These are phyloP conservation scores for Agrochola circellaris DNA, from an alignment of 2,888 invertebrate species.

Conservation along the genomic window DNA sequence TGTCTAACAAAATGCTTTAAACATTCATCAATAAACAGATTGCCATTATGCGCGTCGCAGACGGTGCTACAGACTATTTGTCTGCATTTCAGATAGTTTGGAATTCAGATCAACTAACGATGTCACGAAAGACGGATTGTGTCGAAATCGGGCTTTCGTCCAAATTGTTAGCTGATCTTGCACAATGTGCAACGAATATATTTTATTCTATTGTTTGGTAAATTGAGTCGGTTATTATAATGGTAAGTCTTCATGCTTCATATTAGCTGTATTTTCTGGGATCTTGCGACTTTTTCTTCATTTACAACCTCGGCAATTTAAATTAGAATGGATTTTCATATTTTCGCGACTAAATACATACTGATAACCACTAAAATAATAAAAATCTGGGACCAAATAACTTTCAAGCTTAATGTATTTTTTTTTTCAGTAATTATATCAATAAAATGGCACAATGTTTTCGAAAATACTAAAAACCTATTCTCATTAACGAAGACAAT, in stretches of 20 bases:
- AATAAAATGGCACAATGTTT: background rate
- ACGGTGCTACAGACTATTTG: conserved; percentile 26
- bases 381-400: no score
- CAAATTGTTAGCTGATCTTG: conserved; percentile 39
- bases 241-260: background rate
- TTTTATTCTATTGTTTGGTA: conserved; percentile 11
- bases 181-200: conserved; percentile 7
- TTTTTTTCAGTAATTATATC: background rate
- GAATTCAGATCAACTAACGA: conserved; percentile 46
- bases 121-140: conserved; percentile 34
- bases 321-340: background rate
- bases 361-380: no score
- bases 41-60: conserved; percentile 3
- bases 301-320: background rate
- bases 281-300: background rate
- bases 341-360: no score
- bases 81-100: conserved; percentile 40
- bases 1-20: background rate
- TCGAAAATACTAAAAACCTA: background rate
- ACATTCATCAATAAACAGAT: conserved; percentile 12
- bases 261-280: background rate
- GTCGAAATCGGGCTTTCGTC: conserved; percentile 16
- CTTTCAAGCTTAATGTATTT: background rate
- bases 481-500: background rate
- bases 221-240: background rate